These are phyloP conservation scores for Aproaerema taeniolella DNA, from an alignment of 2,888 invertebrate species.

Conservation along the genomic window DNA sequence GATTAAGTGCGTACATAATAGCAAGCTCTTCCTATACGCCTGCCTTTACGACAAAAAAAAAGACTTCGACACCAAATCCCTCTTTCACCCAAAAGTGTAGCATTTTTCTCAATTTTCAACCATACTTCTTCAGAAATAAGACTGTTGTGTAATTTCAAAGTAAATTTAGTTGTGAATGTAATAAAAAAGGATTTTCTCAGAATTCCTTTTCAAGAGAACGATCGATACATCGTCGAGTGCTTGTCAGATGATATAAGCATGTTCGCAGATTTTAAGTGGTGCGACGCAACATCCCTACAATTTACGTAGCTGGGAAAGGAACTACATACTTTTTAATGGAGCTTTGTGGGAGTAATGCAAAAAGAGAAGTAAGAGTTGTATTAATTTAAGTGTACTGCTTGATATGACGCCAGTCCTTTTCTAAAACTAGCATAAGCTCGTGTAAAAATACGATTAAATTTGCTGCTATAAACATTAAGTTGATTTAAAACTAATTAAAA, in stretches of 20 bases:
- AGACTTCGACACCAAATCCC: background rate
- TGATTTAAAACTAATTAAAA: too few species aligned
- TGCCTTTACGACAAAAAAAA: constrained; percentile 15
- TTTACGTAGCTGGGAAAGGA: background rate
- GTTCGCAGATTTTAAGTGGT: constrained; percentile 26
- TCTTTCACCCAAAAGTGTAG: background rate
- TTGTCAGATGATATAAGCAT: constrained; percentile 35
- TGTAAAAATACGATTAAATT: too few species aligned
- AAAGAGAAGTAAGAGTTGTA: too few species aligned
- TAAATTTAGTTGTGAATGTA: constrained; percentile 18
- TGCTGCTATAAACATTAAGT: too few species aligned
- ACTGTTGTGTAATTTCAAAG: constrained; percentile 1
- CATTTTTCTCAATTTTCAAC: constrained; percentile 26
- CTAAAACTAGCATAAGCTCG: too few species aligned
- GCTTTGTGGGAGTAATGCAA: background rate
- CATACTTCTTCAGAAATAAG: constrained; percentile 22
- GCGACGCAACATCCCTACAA: background rate
- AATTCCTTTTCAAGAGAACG: constrained; percentile 38
- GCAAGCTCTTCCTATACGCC: constrained; percentile 26
- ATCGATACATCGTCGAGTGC: constrained; percentile 42
- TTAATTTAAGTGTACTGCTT: too few species aligned
- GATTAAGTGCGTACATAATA: constrained; percentile 37
- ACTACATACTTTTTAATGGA: background rate
- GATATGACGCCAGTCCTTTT: too few species aligned
- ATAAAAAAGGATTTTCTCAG: constrained; percentile 27